A percentile compares a stretch with the other conserved stretches of the same genome.
phyloP scores from a whole-genome alignment of 2,888 invertebrate species.

The Synergus itoensis region DNA sequence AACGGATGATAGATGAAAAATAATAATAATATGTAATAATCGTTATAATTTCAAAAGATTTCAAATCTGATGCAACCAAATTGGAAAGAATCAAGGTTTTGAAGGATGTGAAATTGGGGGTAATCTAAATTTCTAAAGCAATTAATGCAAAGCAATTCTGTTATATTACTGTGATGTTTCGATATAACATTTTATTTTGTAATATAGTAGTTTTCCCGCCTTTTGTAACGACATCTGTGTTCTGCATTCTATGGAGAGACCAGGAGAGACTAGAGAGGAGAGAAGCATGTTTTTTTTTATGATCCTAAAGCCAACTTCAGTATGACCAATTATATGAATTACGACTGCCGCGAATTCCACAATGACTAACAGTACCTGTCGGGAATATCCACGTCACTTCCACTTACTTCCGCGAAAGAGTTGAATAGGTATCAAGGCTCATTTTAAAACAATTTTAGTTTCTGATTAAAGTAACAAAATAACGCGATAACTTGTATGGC shows the following conservation, averaged over 20 bases:
- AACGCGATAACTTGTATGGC: background rate
- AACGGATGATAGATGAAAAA: background rate
- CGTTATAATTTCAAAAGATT: no score
- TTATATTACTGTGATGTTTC: background rate
- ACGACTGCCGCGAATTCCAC: background rate
- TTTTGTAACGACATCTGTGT: background rate
- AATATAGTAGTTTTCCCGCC: background rate
- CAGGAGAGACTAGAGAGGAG: background rate
- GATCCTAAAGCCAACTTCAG: constrained; percentile 16
- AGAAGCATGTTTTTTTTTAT: background rate
- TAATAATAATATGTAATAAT: no score
- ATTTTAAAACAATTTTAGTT: background rate
- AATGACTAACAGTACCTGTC: background rate
- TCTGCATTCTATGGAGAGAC: background rate
- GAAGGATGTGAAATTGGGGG: no score
- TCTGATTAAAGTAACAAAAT: background rate
- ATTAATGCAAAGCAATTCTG: no score
- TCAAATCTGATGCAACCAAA: no score
- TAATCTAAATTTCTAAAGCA: no score
- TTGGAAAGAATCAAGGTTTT: no score
- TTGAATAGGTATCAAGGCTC: background rate
- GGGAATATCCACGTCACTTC: background rate
- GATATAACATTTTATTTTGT: background rate
- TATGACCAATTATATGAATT: constrained; percentile 14
- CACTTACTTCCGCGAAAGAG: background rate